Conservation (phyloP, 2,888 invertebrate genomes). For the Cheilosia scutellata region DNA sequence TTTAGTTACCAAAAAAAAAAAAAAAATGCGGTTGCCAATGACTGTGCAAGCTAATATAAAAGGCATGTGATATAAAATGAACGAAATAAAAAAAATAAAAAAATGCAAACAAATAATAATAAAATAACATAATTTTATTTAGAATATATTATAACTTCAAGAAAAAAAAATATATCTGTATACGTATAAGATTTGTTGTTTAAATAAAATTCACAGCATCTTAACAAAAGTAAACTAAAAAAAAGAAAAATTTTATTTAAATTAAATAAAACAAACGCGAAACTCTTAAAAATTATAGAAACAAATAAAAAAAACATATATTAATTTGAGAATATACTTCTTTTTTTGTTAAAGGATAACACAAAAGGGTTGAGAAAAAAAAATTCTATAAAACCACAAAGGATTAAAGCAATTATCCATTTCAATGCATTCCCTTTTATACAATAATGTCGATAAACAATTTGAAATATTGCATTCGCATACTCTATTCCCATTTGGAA, state of each 20-base stretch:
- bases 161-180: conserved; percentile 34
- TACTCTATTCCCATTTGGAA: conserved; percentile 7
- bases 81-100: conserved; percentile 20
- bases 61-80: not conserved
- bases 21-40: too few species aligned
- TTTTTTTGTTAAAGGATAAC: conserved; percentile 15
- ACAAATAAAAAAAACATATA: conserved; percentile 29
- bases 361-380: conserved; percentile 16
- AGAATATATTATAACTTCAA: conserved; percentile 57
- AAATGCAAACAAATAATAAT: conserved; percentile 21
- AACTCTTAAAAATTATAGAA: conserved; percentile 48
- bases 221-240: conserved; percentile 67
- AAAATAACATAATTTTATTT: conserved; percentile 64
- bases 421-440: conserved; percentile 47
- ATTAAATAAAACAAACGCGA: conserved; percentile 47
- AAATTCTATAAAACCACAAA: conserved; percentile 44
- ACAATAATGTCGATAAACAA: too few species aligned
- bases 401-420: conserved; percentile 57
- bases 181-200: conserved; percentile 39
- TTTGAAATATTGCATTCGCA: not conserved
- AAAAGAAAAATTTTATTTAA: conserved; percentile 24
- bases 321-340: conserved; percentile 25
- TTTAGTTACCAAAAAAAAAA: too few species aligned
- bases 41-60: not conserved
- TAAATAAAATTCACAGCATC: conserved; percentile 75